Conservation (phyloP, 2,113 vertebrate species). For the Clarias magur region DNA sequence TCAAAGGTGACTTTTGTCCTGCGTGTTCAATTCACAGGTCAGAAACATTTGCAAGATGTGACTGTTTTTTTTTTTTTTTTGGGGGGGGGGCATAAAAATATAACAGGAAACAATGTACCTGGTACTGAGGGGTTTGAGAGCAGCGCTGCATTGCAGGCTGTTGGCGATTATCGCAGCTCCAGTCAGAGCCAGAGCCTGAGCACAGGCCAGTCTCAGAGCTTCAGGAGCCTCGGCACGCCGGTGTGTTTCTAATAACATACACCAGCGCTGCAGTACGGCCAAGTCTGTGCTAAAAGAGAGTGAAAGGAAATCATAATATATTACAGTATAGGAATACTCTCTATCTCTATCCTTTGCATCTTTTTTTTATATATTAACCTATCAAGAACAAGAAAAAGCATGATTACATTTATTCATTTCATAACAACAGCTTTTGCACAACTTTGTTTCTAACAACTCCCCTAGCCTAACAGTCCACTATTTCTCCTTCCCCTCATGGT, state of each 20-base stretch:
- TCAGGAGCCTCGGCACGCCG: conserved; percentile 62
- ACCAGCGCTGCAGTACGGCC: conserved; percentile 69
- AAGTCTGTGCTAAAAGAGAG: conserved; percentile 56
- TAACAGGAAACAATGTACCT: conserved; percentile 64
- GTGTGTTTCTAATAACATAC: conserved; percentile 67
- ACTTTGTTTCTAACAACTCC: background rate
- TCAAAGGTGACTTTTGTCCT: background rate
- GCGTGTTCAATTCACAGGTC: background rate
- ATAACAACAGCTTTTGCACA: too few relatives aligned
- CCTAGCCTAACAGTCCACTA: background rate
- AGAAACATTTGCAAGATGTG: background rate
- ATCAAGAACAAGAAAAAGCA: background rate
- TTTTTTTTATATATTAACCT: background rate
- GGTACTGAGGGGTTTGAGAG: conserved; percentile 55
- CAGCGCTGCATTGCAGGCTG: conserved; percentile 4
- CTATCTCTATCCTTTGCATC: background rate
- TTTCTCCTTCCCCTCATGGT: background rate
- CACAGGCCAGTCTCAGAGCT: conserved; percentile 75
- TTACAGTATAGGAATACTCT: background rate
- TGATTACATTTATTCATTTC: background rate
- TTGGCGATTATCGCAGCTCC: conserved; percentile 62
- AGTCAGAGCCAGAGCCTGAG: conserved; percentile 68
- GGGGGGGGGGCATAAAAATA: background rate
- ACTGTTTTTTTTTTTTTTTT: background rate
- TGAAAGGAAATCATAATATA: conserved; percentile 3